phyloP scores from a whole-genome alignment of 2,888 invertebrate genomes.

The Brachypterus glaber region DNA sequence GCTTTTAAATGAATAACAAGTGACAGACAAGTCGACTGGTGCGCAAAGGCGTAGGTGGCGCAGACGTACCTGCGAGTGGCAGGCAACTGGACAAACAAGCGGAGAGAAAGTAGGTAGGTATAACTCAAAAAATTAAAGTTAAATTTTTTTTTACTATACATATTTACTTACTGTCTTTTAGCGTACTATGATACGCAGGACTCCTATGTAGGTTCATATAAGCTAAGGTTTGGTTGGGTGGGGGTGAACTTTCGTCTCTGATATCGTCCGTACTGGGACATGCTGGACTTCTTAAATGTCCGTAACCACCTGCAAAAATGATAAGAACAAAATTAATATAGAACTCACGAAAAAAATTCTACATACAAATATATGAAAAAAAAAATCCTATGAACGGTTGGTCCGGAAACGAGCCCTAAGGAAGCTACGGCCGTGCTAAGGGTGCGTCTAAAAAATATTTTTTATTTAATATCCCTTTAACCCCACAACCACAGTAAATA shows the following conservation, averaged over 20 bases:
- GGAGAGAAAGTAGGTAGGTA: no score
- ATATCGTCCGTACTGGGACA: conserved; percentile 41
- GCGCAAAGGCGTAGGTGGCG: no score
- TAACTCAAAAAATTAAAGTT: conserved; percentile 7
- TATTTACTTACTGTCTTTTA: conserved; percentile 35
- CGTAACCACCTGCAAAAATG: conserved; percentile 46
- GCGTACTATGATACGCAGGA: conserved; percentile 35
- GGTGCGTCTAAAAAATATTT: no score
- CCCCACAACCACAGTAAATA: no score
- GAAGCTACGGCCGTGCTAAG: no score
- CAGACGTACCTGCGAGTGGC: no score
- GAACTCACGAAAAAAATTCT: no score
- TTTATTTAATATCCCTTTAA: no score
- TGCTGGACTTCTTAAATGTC: conserved; percentile 46
- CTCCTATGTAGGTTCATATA: conserved; percentile 36
- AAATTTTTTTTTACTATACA: not conserved
- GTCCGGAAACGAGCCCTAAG: not conserved
- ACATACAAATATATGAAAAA: not conserved
- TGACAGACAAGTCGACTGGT: no score
- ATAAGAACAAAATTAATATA: no score
- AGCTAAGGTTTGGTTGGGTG: conserved; percentile 34
- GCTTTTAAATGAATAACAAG: no score
- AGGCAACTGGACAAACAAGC: no score
- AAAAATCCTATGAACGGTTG: not conserved
- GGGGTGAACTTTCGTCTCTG: conserved; percentile 45